Evolutionary conservation across 2,113 vertebrate genomes (phyloP).

Genomic region (Manacus vitellinus): DNA sequence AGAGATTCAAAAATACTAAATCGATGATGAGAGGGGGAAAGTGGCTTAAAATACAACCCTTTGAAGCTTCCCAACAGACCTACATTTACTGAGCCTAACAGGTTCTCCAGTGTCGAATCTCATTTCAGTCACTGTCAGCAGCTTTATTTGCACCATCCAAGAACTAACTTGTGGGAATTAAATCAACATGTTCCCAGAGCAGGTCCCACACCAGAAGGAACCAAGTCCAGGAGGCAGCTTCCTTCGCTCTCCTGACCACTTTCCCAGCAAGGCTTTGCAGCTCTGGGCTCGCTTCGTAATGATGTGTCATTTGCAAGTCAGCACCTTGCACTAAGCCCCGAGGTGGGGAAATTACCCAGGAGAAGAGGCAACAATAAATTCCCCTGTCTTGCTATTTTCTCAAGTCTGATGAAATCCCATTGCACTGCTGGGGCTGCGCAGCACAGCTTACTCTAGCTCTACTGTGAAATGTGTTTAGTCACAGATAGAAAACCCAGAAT

Average conservation of each 20-base stretch:
- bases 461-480: conserved; percentile 40
- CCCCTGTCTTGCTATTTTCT: conserved; percentile 32
- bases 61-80: conserved; percentile 48
- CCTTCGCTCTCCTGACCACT: not conserved
- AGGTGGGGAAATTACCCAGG: conserved; percentile 60
- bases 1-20: conserved; percentile 25
- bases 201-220: conserved; percentile 21
- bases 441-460: not conserved
- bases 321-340: conserved; percentile 49
- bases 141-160: conserved; percentile 40
- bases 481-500: conserved; percentile 17
- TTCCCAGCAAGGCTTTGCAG: conserved; percentile 54
- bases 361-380: conserved; percentile 44
- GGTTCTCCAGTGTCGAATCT: conserved; percentile 49
- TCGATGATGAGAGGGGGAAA: conserved; percentile 18
- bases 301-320: conserved; percentile 68
- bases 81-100: conserved; percentile 39
- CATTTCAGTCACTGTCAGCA: conserved; percentile 59
- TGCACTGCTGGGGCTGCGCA: not conserved
- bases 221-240: conserved; percentile 29
- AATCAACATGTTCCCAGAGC: conserved; percentile 27
- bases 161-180: conserved; percentile 57
- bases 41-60: conserved; percentile 34
- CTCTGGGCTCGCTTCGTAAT: conserved; percentile 38
- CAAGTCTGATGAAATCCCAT: conserved; percentile 52